Base-by-base conservation (phyloP, 2,113 vertebrate genomes). In the Lucifuga dentata region DNA sequence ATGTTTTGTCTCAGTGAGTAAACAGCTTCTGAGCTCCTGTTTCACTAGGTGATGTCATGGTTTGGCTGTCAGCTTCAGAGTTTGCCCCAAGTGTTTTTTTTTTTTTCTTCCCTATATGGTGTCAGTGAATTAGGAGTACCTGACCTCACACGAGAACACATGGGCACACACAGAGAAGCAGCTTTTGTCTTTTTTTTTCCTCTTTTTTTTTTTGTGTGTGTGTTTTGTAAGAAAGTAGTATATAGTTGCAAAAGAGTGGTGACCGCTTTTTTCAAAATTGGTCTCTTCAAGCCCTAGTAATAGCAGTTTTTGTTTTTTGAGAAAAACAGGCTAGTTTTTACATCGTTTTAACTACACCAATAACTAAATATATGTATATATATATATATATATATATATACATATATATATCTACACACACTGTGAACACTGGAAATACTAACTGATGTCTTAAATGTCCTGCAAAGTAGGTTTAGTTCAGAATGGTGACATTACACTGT, bases 31-130 rank as follows among this genome's bases (percentile, higher is more conserved):
- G 68, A 48, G 11, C 49, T 67, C 32, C 21, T 32, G 8, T 72
- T 80, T 70, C 11, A 49, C 39, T 3, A 11, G 40, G 55, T 84
- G 68, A 80, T 71, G 56, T 76, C 57, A 76, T 74, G 11, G 10
- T 19, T 68, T 32, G 36, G 48, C 49, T 71, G 15, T 15, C 17
- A 5, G 41, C 33, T 55, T 39, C 29, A 59, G 60, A 52, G 58
- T 57, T 53, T 40, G 15, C 20, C 48, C 33, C 11, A 35, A 59
- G 8, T 52, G 35, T 73, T 70, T 19, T 29, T 3, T 29, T 29
- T 29, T 3, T 3, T 29, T 51, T 69, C 51, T 59, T 70, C 35
- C 50, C 9, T 0, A 20, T 29, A 0, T 55, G 49, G 23, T 70
- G 17, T 53, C 20, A 0, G 33, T 3, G 20, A 5, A 19, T 53